These are phyloP conservation scores for Trochalopteron elliotii DNA, from an alignment of 2,113 vertebrate genomes.

Conservation along the genomic window DNA sequence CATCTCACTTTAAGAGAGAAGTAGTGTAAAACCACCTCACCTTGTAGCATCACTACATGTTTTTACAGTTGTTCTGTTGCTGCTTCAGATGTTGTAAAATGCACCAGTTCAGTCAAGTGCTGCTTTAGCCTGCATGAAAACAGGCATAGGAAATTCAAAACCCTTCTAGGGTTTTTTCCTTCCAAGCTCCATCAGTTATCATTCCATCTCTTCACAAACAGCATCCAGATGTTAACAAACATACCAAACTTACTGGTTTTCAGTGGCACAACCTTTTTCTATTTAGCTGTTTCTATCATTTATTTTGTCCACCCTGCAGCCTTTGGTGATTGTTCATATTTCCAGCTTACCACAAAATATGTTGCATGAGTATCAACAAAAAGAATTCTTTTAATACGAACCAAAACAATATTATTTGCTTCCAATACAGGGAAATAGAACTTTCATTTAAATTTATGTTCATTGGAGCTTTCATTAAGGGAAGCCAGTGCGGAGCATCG, in stretches of 20 bases:
- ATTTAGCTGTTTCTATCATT: neutral
- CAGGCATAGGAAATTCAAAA: neutral
- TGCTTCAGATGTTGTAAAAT: neutral
- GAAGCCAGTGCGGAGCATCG: neutral
- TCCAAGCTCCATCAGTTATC: neutral
- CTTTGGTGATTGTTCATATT: neutral
- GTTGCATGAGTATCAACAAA: neutral
- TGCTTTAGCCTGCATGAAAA: neutral
- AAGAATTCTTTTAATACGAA: neutral
- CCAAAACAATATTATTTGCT: neutral
- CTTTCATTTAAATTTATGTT: neutral
- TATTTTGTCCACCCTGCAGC: neutral
- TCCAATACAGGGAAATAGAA: neutral
- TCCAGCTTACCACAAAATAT: slow-evolving; percentile 25
- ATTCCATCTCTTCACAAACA: slow-evolving; percentile 5
- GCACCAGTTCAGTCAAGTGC: neutral
- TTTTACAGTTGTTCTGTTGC: neutral
- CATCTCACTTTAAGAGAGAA: slow-evolving; percentile 9
- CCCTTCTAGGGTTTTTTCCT: neutral
- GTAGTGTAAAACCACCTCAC: neutral
- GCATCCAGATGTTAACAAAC: slow-evolving; percentile 21
- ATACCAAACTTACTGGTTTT: neutral
- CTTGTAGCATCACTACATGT: neutral
- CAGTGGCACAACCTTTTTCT: neutral
- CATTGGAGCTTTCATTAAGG: neutral